These are phyloP conservation scores for Poecile montanus DNA, from an alignment of 2,797 vertebrate genomes.

Conservation along the genomic window DNA sequence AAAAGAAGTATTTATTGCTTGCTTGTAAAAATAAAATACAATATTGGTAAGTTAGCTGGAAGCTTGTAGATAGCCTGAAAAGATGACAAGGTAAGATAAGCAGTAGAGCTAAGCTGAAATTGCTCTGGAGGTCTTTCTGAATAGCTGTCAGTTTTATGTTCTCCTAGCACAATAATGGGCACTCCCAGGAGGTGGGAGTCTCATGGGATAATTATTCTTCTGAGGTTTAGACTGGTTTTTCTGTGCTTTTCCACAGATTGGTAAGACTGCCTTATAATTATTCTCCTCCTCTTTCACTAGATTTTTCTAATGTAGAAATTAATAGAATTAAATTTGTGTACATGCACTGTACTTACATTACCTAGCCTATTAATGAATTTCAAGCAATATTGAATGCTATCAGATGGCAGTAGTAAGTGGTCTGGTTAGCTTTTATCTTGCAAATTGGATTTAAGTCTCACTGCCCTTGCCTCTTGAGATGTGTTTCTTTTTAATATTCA, in stretches of 20 bases:
- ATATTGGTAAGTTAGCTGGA: not conserved
- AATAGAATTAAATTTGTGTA: constrained; percentile 65
- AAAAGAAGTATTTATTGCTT: constrained; percentile 21
- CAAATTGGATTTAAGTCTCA: constrained; percentile 50
- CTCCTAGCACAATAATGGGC: constrained; percentile 36
- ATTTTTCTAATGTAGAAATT: constrained; percentile 53
- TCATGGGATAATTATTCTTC: constrained; percentile 35
- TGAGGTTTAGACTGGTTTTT: constrained; percentile 27
- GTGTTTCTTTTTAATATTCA: constrained; percentile 46
- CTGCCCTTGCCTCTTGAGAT: constrained; percentile 26
- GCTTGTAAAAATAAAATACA: constrained; percentile 2
- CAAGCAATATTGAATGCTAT: constrained; percentile 42
- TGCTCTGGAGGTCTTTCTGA: constrained; percentile 39
- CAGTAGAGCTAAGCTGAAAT: not conserved
- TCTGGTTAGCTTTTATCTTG: constrained; percentile 52
- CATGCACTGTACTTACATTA: constrained; percentile 16
- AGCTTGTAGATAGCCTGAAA: constrained; percentile 14
- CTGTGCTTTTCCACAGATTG: constrained; percentile 22
- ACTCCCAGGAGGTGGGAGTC: constrained; percentile 29
- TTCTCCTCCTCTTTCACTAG: not conserved
- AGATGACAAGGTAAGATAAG: constrained; percentile 1
- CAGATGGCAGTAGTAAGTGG: constrained; percentile 42
- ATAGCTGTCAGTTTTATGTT: constrained; percentile 39
- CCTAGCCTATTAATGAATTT: constrained; percentile 47
- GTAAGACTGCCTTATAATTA: constrained; percentile 43